Conservation (phyloP, 2,888 invertebrate genomes). For the Exocentrus adspersus region DNA sequence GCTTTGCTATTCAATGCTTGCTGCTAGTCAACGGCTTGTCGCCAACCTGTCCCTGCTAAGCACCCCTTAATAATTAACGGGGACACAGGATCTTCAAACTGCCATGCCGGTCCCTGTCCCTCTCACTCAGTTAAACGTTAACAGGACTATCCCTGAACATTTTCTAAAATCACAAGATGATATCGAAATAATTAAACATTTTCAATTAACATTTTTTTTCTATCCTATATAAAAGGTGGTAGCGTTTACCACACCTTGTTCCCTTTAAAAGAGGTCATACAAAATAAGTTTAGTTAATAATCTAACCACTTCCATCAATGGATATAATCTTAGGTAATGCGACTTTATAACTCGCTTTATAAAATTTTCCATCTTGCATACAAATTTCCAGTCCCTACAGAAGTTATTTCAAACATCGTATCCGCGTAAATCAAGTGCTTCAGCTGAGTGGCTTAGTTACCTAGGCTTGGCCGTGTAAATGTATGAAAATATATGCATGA, state of each 20-base stretch:
- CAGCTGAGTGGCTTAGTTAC: constrained; percentile 24
- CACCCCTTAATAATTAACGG: constrained; percentile 19
- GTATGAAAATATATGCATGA: constrained; percentile 38
- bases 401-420: constrained; percentile 28
- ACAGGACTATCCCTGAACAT: neutral
- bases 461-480: constrained; percentile 32
- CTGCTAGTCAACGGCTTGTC: constrained; percentile 32
- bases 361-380: neutral
- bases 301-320: too few species aligned
- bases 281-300: too few species aligned
- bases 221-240: too few species aligned
- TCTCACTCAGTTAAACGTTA: neutral
- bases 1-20: constrained; percentile 27
- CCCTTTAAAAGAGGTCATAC: too few species aligned
- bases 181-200: too few species aligned
- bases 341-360: too few species aligned
- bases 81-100: neutral
- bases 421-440: constrained; percentile 1
- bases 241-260: too few species aligned
- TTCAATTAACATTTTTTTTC: too few species aligned
- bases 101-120: neutral
- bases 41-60: constrained; percentile 28
- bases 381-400: neutral
- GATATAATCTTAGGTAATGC: too few species aligned
- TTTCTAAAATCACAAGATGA: neutral